Percentiles rank a stretch among this genome's conserved stretches.
Evolutionary conservation across 2,888 invertebrate genomes (phyloP).

Genomic region (Apotomis capreana): DNA sequence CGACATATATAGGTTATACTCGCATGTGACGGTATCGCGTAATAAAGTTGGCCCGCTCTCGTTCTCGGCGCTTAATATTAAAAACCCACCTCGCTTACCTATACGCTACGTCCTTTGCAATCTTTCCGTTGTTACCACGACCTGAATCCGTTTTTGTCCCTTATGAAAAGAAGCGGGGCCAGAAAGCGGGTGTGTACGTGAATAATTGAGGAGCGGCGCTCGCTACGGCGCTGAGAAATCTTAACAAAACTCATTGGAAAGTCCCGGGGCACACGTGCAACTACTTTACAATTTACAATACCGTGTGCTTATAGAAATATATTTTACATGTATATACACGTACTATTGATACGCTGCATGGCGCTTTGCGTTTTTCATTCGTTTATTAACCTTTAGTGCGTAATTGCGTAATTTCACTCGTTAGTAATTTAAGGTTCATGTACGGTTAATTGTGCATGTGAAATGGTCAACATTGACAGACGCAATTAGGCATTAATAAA

Average conservation of each 20-base stretch:
- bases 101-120: slow-evolving; percentile 70
- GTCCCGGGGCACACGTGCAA: slow-evolving; percentile 54
- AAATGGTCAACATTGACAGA: too few species aligned
- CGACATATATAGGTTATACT: slow-evolving; percentile 45
- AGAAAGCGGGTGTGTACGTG: slow-evolving; percentile 74
- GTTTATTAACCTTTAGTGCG: neutral
- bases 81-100: slow-evolving; percentile 66
- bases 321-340: neutral
- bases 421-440: too few species aligned
- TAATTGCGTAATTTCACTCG: too few species aligned
- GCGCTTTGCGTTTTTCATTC: neutral
- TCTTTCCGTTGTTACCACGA: slow-evolving; percentile 77
- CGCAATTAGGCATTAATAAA: too few species aligned
- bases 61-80: slow-evolving; percentile 71
- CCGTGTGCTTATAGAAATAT: slow-evolving; percentile 5
- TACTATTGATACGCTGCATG: neutral
- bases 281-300: slow-evolving; percentile 22
- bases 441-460: too few species aligned
- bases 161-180: slow-evolving; percentile 75
- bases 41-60: slow-evolving; percentile 65
- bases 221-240: slow-evolving; percentile 64
- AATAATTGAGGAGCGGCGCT: slow-evolving; percentile 76
- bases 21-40: slow-evolving; percentile 61
- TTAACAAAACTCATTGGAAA: slow-evolving; percentile 72
- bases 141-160: slow-evolving; percentile 78